Conservation (phyloP, 2,888 invertebrate species). For the Archips crataeganus region DNA sequence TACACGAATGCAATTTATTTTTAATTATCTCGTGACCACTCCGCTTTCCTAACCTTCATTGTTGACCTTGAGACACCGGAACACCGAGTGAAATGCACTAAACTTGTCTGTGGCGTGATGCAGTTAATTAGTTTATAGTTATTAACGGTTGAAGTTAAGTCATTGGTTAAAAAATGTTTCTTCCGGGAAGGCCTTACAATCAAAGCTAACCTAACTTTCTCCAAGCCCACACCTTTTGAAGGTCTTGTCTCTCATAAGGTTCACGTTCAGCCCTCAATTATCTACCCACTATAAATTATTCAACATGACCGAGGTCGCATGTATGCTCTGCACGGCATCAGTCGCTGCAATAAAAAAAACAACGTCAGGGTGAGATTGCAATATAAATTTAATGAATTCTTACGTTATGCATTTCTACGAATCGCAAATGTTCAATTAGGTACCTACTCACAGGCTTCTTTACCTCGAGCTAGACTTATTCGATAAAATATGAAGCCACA, state of each 20-base stretch:
- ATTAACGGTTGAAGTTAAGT: not conserved
- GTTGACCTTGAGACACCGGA: slow-evolving; percentile 62
- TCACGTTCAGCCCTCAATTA: slow-evolving; percentile 45
- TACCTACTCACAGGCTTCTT: not conserved
- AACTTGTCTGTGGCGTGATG: slow-evolving; percentile 45
- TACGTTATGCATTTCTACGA: slow-evolving; percentile 35
- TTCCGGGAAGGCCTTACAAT: not conserved
- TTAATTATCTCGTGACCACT: slow-evolving; percentile 46
- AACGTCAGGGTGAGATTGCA: slow-evolving; percentile 47
- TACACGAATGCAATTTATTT: slow-evolving; percentile 34
- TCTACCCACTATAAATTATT: slow-evolving; percentile 44
- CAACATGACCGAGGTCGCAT: slow-evolving; percentile 50
- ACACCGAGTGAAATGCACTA: slow-evolving; percentile 57
- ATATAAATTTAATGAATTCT: slow-evolving; percentile 23
- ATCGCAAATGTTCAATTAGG: slow-evolving; percentile 29
- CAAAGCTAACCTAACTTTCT: not conserved
- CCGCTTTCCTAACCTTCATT: slow-evolving; percentile 65
- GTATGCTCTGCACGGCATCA: slow-evolving; percentile 50
- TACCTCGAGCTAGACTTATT: too few species aligned
- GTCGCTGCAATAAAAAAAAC: slow-evolving; percentile 48
- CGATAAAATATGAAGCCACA: not conserved
- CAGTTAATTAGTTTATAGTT: slow-evolving; percentile 45
- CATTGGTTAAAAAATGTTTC: not conserved
- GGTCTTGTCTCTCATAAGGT: slow-evolving; percentile 47
- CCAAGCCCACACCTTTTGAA: slow-evolving; percentile 17